A percentile compares a stretch with the other conserved stretches of the same genome.
phyloP scores from a whole-genome alignment of 2,797 vertebrate species.

The Rallus crepitans region DNA sequence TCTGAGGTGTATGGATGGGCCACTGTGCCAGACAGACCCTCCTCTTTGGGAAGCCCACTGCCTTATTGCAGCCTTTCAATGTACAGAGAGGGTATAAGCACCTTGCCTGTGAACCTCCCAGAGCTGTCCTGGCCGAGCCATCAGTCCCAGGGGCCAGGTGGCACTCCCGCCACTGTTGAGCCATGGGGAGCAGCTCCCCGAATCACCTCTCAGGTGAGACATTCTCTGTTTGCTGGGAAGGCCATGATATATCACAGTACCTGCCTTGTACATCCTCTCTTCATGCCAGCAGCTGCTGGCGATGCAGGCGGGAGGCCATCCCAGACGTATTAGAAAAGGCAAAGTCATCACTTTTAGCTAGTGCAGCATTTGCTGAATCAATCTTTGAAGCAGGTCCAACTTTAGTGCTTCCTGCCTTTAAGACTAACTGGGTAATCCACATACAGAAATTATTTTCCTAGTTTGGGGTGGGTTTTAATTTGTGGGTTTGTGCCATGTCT shows the following conservation, averaged over 20 bases:
- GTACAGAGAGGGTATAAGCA: neutral
- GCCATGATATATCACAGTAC: neutral
- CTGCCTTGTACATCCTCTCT: neutral
- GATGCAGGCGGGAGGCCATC: neutral
- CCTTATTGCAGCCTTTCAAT: neutral
- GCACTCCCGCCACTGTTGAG: too few species aligned
- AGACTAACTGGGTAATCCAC: too few species aligned
- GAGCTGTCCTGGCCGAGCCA: neutral
- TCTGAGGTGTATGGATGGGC: too few species aligned
- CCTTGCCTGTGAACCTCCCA: neutral
- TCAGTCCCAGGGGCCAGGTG: too few species aligned
- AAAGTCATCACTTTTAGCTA: neutral
- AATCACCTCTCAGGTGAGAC: neutral
- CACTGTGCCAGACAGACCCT: too few species aligned
- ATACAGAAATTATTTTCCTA: neutral
- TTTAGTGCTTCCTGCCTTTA: neutral
- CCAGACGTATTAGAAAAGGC: neutral
- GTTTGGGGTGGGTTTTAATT: neutral
- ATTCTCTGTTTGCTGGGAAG: neutral
- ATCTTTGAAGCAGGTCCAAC: neutral
- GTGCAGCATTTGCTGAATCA: neutral
- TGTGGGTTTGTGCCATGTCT: neutral
- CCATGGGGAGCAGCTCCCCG: too few species aligned
- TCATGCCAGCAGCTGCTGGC: neutral
- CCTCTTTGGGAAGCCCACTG: too few species aligned